Conservation (phyloP, 2,888 invertebrate species). For the Acanthopleura granulata region DNA sequence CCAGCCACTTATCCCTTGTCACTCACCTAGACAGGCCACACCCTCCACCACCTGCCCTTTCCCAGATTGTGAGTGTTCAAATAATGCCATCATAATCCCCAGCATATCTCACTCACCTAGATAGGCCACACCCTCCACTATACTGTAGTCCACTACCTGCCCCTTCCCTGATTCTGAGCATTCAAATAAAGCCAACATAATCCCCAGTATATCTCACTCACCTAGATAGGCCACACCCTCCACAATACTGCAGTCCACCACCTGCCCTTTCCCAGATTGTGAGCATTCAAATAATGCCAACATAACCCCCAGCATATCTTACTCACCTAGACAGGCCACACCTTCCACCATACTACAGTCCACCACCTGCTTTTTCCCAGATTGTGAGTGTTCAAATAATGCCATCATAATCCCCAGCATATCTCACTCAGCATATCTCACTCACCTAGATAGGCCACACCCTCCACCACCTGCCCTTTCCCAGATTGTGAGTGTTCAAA, state of each 20-base stretch:
- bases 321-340: constrained; percentile 80
- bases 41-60: constrained; percentile 87
- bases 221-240: constrained; percentile 85
- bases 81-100: constrained; percentile 86
- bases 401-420: constrained; percentile 89
- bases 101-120: constrained; percentile 77
- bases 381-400: constrained; percentile 79
- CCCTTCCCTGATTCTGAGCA: constrained; percentile 78
- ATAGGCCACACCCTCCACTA: constrained; percentile 89
- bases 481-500: constrained; percentile 84
- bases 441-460: constrained; percentile 82
- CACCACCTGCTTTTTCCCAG: constrained; percentile 83
- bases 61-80: constrained; percentile 80
- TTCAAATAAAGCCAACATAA: constrained; percentile 87
- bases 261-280: constrained; percentile 80
- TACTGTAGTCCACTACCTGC: constrained; percentile 89
- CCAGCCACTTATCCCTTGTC: no score
- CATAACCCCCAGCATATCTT: constrained; percentile 83
- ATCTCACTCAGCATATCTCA: no score
- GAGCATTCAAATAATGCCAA: constrained; percentile 87
- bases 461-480: constrained; percentile 79
- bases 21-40: constrained; percentile 80
- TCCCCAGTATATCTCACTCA: constrained; percentile 78
- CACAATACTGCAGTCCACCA: constrained; percentile 90
- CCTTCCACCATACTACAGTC: constrained; percentile 89